Percentiles rank a stretch among this genome's conserved stretches.
Evolutionary conservation across 2,888 invertebrate genomes (phyloP).

Genomic region (Nephrotoma flavescens): DNA sequence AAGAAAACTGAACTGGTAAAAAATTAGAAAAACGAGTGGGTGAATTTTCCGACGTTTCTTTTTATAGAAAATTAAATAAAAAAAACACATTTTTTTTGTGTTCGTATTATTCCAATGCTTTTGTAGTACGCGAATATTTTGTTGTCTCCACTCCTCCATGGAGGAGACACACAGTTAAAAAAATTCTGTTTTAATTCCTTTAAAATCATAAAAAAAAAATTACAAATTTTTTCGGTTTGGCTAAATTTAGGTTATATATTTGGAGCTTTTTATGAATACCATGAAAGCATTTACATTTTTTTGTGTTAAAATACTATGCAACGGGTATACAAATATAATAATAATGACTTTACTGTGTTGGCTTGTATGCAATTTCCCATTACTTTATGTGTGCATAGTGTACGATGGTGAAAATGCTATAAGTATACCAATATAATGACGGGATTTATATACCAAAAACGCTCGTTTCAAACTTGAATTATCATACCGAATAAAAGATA

Average conservation of each 20-base stretch:
- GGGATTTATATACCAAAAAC: not conserved
- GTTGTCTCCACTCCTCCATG: not conserved
- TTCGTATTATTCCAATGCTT: not conserved
- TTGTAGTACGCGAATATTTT: not conserved
- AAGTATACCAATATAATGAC: not conserved
- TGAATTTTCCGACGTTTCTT: not conserved
- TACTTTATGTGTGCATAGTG: not conserved
- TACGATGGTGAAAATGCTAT: not conserved
- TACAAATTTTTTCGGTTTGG: not conserved
- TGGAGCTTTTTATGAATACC: not conserved
- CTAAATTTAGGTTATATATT: not conserved
- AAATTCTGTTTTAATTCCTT: not conserved
- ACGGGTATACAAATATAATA: too few relatives aligned
- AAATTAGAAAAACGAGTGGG: not conserved
- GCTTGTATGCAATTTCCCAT: too few relatives aligned
- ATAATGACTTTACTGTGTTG: too few relatives aligned
- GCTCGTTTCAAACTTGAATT: not conserved
- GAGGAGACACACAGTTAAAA: not conserved
- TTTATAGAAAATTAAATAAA: not conserved
- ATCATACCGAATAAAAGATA: not conserved
- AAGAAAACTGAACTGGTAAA: not conserved
- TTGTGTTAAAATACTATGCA: too few relatives aligned
- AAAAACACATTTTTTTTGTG: not conserved
- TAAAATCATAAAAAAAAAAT: not conserved
- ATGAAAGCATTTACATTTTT: not conserved